phyloP scores from a whole-genome alignment of 2,888 invertebrate genomes.

The Archips xylosteana region DNA sequence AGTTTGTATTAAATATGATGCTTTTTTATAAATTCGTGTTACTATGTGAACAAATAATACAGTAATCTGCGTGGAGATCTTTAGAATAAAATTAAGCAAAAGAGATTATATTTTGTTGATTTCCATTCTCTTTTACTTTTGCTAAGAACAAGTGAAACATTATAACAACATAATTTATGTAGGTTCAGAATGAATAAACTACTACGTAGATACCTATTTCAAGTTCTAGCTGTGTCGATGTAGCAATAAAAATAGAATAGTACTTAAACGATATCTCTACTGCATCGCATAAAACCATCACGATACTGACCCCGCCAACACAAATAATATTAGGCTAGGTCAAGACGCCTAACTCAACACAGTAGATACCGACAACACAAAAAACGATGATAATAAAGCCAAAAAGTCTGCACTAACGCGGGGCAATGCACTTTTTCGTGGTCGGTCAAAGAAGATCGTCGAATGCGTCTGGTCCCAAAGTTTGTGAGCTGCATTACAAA shows the following conservation, averaged over 20 bases:
- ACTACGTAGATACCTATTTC: not conserved
- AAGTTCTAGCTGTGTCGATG: not conserved
- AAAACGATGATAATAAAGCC: conserved; percentile 65
- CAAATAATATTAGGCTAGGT: conserved; percentile 81
- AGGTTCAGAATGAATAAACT: too few species aligned
- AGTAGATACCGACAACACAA: conserved; percentile 67
- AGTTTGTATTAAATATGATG: not conserved
- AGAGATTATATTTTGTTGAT: not conserved
- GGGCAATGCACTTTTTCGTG: conserved; percentile 82
- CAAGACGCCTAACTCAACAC: conserved; percentile 77
- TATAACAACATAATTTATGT: too few species aligned
- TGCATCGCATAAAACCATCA: conserved; percentile 12
- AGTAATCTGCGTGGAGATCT: too few species aligned
- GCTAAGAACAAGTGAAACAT: too few species aligned
- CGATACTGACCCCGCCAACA: conserved; percentile 56
- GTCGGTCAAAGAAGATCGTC: conserved; percentile 68
- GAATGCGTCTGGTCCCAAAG: conserved; percentile 61
- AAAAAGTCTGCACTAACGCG: conserved; percentile 57
- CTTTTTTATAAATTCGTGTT: not conserved
- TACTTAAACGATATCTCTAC: not conserved
- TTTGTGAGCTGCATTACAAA: conserved; percentile 72
- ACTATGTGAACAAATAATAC: too few species aligned
- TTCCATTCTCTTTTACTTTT: too few species aligned
- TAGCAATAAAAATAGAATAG: conserved; percentile 12
- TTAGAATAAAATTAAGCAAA: too few species aligned